Evolutionary conservation across 1,140 invertebrate genomes (phyloP).

Genomic region (Dolichoris vasculosae): DNA sequence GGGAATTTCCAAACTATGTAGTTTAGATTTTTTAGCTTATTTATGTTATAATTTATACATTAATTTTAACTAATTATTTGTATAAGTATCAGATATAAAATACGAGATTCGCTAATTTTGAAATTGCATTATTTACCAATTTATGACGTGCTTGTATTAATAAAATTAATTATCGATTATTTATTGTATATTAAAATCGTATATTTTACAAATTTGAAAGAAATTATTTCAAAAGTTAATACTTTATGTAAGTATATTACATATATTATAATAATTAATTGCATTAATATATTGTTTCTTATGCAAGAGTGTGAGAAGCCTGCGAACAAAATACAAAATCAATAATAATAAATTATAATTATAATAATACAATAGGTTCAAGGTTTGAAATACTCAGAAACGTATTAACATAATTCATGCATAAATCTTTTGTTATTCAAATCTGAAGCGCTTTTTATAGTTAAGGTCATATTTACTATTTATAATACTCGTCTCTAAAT

Average conservation of each 20-base stretch:
- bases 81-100: too few species aligned
- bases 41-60: too few species aligned
- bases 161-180: neutral
- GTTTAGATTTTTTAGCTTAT: neutral
- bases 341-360: neutral
- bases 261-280: too few species aligned
- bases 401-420: neutral
- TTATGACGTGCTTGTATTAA: too few species aligned
- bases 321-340: neutral
- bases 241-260: too few species aligned
- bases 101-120: too few species aligned
- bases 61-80: too few species aligned
- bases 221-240: too few species aligned
- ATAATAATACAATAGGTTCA: neutral
- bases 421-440: neutral
- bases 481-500: neutral
- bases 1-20: neutral
- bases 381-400: neutral
- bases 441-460: neutral
- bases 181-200: neutral
- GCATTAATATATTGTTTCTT: too few species aligned
- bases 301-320: neutral
- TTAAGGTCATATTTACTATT: neutral
- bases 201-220: neutral
- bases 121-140: too few species aligned